phyloP scores from a whole-genome alignment of 2,113 vertebrate genomes.

The Craseonycteris thonglongyai region DNA sequence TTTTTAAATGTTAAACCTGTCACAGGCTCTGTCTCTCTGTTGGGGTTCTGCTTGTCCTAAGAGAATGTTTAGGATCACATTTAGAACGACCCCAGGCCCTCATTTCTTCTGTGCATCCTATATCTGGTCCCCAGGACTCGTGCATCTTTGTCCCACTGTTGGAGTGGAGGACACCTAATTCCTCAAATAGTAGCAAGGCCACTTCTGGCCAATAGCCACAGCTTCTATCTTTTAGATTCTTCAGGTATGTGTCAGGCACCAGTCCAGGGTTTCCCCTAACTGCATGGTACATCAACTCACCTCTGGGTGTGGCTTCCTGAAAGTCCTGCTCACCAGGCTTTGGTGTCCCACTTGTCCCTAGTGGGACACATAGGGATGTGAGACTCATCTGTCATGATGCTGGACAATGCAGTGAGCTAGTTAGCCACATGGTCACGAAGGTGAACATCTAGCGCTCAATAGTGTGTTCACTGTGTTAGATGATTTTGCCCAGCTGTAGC shows the following conservation, averaged over 20 bases:
- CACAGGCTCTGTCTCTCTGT: neutral
- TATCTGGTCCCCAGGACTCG: too few relatives aligned
- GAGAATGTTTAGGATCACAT: neutral
- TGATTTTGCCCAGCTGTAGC: neutral
- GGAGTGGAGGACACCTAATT: neutral
- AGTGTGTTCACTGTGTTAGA: neutral
- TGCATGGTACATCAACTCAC: neutral
- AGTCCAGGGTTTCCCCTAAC: too few relatives aligned
- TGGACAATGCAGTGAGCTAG: neutral
- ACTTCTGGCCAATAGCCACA: neutral
- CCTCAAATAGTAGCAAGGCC: neutral
- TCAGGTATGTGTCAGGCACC: neutral
- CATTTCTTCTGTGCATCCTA: neutral
- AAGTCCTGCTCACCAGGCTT: neutral
- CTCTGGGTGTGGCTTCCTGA: neutral
- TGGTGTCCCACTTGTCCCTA: neutral
- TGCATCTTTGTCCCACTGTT: neutral
- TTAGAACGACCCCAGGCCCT: neutral
- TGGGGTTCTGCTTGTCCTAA: neutral
- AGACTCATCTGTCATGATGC: neutral
- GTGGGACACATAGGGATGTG: neutral
- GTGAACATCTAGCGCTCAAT: neutral
- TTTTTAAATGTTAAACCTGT: neutral
- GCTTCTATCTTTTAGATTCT: neutral
- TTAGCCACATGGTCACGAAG: neutral